These are phyloP conservation scores for Parnassius apollo DNA, from an alignment of 2,888 invertebrate species.

Conservation along the genomic window DNA sequence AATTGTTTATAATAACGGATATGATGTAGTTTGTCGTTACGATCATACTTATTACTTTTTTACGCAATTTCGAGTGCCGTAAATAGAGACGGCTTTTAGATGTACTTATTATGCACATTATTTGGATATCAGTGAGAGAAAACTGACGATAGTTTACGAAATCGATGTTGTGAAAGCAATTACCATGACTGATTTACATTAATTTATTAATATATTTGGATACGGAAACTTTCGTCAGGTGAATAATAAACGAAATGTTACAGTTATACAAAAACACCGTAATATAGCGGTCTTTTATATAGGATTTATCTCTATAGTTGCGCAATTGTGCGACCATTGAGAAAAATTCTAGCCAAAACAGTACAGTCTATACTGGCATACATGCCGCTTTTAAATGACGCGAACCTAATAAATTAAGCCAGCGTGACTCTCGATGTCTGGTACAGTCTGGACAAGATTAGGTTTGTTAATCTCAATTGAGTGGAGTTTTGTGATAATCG, in stretches of 20 bases:
- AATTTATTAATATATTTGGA: neutral
- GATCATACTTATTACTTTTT: slow-evolving; percentile 38
- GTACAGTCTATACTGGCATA: too few relatives aligned
- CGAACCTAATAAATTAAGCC: slow-evolving; percentile 39
- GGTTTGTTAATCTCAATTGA: neutral
- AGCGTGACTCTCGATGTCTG: neutral
- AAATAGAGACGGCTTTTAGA: slow-evolving; percentile 1
- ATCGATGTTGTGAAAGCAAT: slow-evolving; percentile 9
- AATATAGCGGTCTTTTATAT: slow-evolving; percentile 40
- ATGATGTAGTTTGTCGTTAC: slow-evolving; percentile 40
- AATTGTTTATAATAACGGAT: slow-evolving; percentile 51
- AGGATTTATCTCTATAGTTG: slow-evolving; percentile 17
- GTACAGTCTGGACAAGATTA: slow-evolving; percentile 1
- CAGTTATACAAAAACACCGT: slow-evolving; percentile 45
- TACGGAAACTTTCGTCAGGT: slow-evolving; percentile 5
- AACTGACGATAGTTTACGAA: slow-evolving; percentile 2
- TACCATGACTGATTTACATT: slow-evolving; percentile 17
- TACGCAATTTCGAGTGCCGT: slow-evolving; percentile 25
- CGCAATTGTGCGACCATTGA: too few relatives aligned
- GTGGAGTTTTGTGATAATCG: too few relatives aligned
- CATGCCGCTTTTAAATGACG: slow-evolving; percentile 50
- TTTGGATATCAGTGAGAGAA: slow-evolving; percentile 11
- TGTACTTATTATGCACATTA: slow-evolving; percentile 1
- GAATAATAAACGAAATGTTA: slow-evolving; percentile 28
- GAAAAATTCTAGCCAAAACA: too few relatives aligned